Evolutionary conservation across 2,888 invertebrate species (phyloP).

Genomic region (Himalopsyche tibetana): DNA sequence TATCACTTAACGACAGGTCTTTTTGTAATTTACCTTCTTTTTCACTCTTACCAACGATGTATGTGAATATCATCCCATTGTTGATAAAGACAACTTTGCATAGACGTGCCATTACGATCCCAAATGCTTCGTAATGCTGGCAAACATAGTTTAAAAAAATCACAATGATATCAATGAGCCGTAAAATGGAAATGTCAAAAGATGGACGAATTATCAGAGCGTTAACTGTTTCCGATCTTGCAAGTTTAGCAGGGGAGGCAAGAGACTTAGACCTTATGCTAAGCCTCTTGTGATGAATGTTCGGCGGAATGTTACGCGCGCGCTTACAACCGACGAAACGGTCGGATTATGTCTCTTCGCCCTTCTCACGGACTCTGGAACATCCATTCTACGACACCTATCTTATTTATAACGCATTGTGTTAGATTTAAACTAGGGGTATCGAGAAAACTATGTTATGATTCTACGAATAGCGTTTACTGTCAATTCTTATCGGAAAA

Average conservation of each 20-base stretch:
- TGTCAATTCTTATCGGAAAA: too few relatives aligned
- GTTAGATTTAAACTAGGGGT: background rate
- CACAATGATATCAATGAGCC: background rate
- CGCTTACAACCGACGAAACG: slow-evolving; percentile 26
- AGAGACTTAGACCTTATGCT: slow-evolving; percentile 25
- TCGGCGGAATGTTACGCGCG: slow-evolving; percentile 26
- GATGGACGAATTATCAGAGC: slow-evolving; percentile 19
- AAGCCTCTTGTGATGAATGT: slow-evolving; percentile 29
- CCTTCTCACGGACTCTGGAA: slow-evolving; percentile 1
- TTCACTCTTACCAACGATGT: too few relatives aligned
- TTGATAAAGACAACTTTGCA: too few relatives aligned
- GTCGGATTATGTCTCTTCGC: slow-evolving; percentile 11
- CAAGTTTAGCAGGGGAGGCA: slow-evolving; percentile 1
- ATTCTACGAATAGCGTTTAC: too few relatives aligned
- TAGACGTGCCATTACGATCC: too few relatives aligned
- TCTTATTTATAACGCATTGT: slow-evolving; percentile 26
- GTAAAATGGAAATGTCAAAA: background rate
- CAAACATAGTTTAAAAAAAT: too few relatives aligned
- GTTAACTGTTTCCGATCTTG: background rate
- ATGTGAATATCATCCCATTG: too few relatives aligned
- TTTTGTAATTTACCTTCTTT: too few relatives aligned
- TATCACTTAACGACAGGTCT: too few relatives aligned
- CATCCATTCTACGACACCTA: slow-evolving; percentile 19
- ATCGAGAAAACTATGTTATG: background rate
- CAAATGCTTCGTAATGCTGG: too few relatives aligned